phyloP scores from a whole-genome alignment of 1,140 invertebrate genomes.

The Gonatopus flavifemur region DNA sequence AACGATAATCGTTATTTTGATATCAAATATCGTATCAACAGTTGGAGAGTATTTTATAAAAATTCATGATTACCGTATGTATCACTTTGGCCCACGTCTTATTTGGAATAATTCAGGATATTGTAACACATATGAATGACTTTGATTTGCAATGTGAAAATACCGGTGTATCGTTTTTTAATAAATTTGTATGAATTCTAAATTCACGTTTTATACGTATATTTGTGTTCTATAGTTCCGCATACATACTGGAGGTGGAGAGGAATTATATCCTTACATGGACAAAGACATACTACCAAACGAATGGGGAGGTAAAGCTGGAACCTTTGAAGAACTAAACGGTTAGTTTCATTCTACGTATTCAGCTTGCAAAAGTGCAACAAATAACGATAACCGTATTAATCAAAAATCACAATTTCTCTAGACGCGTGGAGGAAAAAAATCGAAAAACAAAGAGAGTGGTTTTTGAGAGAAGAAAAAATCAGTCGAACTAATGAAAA shows the following conservation, averaged over 20 bases:
- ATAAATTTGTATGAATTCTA: no score
- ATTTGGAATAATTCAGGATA: no score
- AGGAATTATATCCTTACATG: slow-evolving; percentile 49
- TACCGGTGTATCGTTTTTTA: no score
- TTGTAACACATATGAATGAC: no score
- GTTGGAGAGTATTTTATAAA: no score
- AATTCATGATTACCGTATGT: no score
- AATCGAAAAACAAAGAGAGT: slow-evolving; percentile 51
- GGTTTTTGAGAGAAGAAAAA: slow-evolving; percentile 56
- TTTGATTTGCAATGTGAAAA: no score
- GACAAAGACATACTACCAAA: slow-evolving; percentile 55
- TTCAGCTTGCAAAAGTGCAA: neutral
- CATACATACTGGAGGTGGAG: slow-evolving; percentile 38
- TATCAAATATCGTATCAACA: no score
- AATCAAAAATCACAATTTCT: neutral
- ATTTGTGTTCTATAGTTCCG: slow-evolving; percentile 32
- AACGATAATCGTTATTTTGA: no score
- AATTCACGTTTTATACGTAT: neutral
- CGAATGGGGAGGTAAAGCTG: slow-evolving; percentile 58
- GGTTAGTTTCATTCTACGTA: slow-evolving; percentile 29
- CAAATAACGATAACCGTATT: neutral
- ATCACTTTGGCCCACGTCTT: no score
- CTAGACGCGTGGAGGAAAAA: slow-evolving; percentile 51
- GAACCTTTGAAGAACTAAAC: slow-evolving; percentile 48
- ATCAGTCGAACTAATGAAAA: slow-evolving; percentile 52